phyloP scores from a whole-genome alignment of 2,888 invertebrate species.

The Patella caerulea region DNA sequence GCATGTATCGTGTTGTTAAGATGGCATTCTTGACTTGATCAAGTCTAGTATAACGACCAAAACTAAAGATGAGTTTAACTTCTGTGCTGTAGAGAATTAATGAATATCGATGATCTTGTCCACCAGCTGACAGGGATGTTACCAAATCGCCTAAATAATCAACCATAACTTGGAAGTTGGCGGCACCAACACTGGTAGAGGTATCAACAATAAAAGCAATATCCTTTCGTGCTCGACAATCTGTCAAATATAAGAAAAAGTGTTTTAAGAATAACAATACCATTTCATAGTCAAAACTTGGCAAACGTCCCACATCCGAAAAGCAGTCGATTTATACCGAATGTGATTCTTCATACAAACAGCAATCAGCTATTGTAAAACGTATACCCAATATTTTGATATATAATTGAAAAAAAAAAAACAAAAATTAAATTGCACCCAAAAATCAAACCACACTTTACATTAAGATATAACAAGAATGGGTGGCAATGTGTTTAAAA shows the following conservation, averaged over 20 bases:
- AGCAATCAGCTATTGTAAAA: no score
- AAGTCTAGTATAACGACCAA: conserved; percentile 47
- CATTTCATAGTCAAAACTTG: no score
- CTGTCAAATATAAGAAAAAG: conserved; percentile 38
- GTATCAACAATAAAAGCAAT: conserved; percentile 60
- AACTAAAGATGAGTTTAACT: conserved; percentile 55
- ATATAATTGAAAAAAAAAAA: no score
- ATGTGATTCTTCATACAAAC: no score
- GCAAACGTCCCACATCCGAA: no score
- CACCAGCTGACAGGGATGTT: conserved; percentile 44
- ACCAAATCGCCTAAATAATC: conserved; percentile 45
- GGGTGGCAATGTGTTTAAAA: no score
- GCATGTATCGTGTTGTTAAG: conserved; percentile 47
- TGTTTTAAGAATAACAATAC: neutral
- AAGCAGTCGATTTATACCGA: no score
- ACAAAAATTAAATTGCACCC: no score
- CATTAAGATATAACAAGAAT: no score
- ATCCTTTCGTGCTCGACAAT: conserved; percentile 53
- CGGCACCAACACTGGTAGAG: conserved; percentile 55
- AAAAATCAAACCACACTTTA: no score
- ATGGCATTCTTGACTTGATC: conserved; percentile 44
- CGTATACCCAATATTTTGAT: no score
- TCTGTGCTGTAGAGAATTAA: conserved; percentile 57
- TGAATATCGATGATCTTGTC: conserved; percentile 53
- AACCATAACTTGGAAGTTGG: conserved; percentile 51